Evolutionary conservation across 1,140 invertebrate species (phyloP), one percentile per base, ranked within the genome.

Genomic region (Drosophila suzukii): DNA sequence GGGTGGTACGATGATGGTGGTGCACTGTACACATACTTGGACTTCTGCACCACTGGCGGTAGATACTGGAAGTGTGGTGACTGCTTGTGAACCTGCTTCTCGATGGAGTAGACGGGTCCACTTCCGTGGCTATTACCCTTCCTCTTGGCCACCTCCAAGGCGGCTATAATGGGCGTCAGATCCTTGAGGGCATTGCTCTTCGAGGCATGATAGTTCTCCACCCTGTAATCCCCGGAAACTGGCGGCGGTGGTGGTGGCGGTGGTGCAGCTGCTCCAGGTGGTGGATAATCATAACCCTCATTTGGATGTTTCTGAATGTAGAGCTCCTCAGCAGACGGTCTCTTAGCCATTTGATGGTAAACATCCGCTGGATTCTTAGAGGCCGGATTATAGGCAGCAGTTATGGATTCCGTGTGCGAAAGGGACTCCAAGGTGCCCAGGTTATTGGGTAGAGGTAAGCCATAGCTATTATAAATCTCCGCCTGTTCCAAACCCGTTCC

Each of bases 331-430:
- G 84, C 49, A 0, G 79, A 78, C 0, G 91, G 83, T 15, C 67
- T 56, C 50, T 91, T 91, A 24, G 81, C 84, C 91, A 92, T 90
- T 59, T 91, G 90, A 34, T 85, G 81, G 54, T 91, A 92, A n/a
- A 91, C 78, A 70, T 92, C 91, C 0, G 81, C 84, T 2, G 81
- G 73, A 20, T 83, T 83, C 3, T 78, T 66, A 0, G 17, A 24
- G 8, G 61, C 49, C 8, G 75, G 71, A 24, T 61, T 54, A 63
- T 91, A 92, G 13, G 91, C 91, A 1, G 91, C 91, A 0, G 90
- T 92, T 32, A 92, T 92, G 8, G 91, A 89, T 41, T 92, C 91
- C 0, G 90, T 92, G 59, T 92, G 91, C 3, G 91, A 92, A 0
- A 92, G 61, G 0, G 91, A 92, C 32, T 91, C 91, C 46, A 92